These are phyloP conservation scores for Drosophila pseudoobscura DNA, from an alignment of 1,140 invertebrate genomes.

Conservation along the genomic window DNA sequence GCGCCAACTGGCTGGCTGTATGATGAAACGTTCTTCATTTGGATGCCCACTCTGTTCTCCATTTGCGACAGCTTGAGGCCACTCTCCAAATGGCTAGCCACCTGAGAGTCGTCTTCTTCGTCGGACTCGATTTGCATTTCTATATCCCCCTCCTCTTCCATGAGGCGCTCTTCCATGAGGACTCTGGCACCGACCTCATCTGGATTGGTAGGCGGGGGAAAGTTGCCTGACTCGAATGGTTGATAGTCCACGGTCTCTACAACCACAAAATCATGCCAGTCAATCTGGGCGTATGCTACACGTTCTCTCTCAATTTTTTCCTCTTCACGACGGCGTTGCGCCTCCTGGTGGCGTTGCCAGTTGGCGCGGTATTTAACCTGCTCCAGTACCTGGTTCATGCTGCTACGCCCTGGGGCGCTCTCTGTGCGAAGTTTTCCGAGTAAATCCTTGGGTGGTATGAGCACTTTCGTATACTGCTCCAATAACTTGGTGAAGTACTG, in stretches of 20 bases:
- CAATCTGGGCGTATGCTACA: conserved; percentile 98
- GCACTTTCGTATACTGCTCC: conserved; percentile 98
- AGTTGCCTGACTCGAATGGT: conserved; percentile 96
- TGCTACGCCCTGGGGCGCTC: conserved; percentile 84
- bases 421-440: conserved; percentile 92
- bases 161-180: conserved; percentile 88
- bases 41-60: conserved; percentile 86
- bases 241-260: conserved; percentile 99
- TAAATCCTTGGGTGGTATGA: conserved; percentile 97
- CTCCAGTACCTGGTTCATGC: conserved; percentile 91
- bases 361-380: conserved; percentile 97
- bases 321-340: conserved; percentile 95
- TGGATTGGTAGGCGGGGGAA: conserved; percentile 98
- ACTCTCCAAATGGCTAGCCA: conserved; percentile 61
- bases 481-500: conserved; percentile 99
- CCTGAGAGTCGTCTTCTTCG: conserved; percentile 87
- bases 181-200: conserved; percentile 97
- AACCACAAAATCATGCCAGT: conserved; percentile 99
- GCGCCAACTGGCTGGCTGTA: conserved; percentile 71
- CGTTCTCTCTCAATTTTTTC: conserved; percentile 97
- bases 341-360: conserved; percentile 97
- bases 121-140: conserved; percentile 88
- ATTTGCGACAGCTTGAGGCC: conserved; percentile 85
- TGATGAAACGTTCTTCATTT: conserved; percentile 83
- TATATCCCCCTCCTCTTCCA: conserved; percentile 86